Evolutionary conservation across 2,888 invertebrate species (phyloP).

Genomic region (Drosophila rellima): DNA sequence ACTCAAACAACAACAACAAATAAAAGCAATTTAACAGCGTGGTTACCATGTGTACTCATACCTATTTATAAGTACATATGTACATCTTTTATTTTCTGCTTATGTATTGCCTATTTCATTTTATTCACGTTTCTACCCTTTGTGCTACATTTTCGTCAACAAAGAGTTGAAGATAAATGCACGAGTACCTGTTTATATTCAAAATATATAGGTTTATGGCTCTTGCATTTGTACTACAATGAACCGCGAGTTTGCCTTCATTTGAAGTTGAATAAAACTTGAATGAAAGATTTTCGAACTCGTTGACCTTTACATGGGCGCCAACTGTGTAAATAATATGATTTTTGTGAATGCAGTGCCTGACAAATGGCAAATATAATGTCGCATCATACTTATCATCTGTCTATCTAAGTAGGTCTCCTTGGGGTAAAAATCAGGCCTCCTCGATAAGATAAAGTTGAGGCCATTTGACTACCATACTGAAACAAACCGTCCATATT

Average conservation of each 20-base stretch:
- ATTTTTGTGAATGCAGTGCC: constrained; percentile 45
- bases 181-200: constrained; percentile 19
- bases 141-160: constrained; percentile 61
- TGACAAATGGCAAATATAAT: constrained; percentile 26
- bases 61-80: neutral
- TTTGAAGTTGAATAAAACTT: constrained; percentile 45
- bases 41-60: constrained; percentile 28
- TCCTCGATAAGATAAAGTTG: constrained; percentile 29
- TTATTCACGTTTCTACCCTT: constrained; percentile 48
- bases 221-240: constrained; percentile 61
- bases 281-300: constrained; percentile 44
- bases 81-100: constrained; percentile 23
- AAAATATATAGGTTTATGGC: constrained; percentile 50
- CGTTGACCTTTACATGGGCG: constrained; percentile 68
- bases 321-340: constrained; percentile 56
- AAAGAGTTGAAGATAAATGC: constrained; percentile 40
- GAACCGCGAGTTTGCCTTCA: constrained; percentile 49
- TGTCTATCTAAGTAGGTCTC: neutral
- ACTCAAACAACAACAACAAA: neutral
- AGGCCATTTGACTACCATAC: neutral
- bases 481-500: constrained; percentile 4
- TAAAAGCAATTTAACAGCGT: constrained; percentile 23
- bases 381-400: constrained; percentile 13
- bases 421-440: neutral
- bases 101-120: constrained; percentile 26